Evolutionary conservation across 2,113 vertebrate species (phyloP), one percentile per base, ranked within the genome.

Genomic region (Eptatretus burgeri): DNA sequence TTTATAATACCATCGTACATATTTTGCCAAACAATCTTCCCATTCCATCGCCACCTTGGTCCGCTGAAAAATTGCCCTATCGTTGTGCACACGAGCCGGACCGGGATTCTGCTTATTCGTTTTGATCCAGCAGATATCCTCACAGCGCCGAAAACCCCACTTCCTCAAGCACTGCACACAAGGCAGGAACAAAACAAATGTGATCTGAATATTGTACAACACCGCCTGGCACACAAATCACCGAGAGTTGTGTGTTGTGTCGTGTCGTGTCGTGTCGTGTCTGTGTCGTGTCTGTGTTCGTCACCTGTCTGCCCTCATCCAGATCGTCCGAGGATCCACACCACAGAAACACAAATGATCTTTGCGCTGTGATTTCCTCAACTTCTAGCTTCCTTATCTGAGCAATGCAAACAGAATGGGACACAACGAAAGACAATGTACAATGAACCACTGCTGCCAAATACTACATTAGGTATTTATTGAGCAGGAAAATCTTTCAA

Each of bases 51-150:
- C 65, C 77, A 94, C 91, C 81, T 98, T 94, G 64, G 89, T 98
- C 71, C 91, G 81, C 64, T 98, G 91, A 71, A 98, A 95, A 64
- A 98, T 87, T 50, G 89, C 89, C 72, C 94, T 95, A 50, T 86
- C 86, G 67, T 98, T 88, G 20, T 95, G 73, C 11, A 88, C 85
- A 72, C 95, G 95, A 12, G 91, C 95, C 70, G 95, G 94, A 5
- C 87, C 89, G 51, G 91, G 91, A 69, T 98, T 98, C 68, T 94
- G 85, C 75, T 98, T 98, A 71, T 98, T 98, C 2, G 89, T 98
- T 75, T 98, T 98, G 75, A 95, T 98, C 91, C 91, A 98, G 69
- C 91, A 98, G 68, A 98, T 95, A 69, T 98, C 91, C 73, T 98
- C 91, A 68, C 85, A 95, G 66, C 91, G 77, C 72, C 91, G 81